phyloP scores from a whole-genome alignment of 2,888 invertebrate species.

The Ptilodon capucinus region DNA sequence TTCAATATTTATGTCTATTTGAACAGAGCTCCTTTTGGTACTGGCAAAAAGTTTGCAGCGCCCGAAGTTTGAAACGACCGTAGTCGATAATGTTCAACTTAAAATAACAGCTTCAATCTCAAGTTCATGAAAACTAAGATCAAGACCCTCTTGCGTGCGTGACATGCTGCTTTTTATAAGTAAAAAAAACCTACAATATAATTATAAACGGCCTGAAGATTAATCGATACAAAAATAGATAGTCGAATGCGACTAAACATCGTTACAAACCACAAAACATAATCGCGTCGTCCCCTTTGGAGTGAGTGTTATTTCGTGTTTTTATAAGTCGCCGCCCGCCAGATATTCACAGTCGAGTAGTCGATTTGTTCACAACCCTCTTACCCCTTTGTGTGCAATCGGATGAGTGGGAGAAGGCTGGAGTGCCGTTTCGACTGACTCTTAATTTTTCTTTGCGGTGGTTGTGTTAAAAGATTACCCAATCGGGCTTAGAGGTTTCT shows the following conservation, averaged over 20 bases:
- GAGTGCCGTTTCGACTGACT: slow-evolving; percentile 23
- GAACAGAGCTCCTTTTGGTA: too few relatives aligned
- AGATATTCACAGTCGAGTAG: slow-evolving; percentile 64
- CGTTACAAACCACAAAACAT: slow-evolving; percentile 9
- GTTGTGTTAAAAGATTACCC: slow-evolving; percentile 34
- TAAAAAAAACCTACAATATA: too few relatives aligned
- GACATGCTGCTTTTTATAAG: too few relatives aligned
- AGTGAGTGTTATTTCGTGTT: slow-evolving; percentile 47
- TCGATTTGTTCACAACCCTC: slow-evolving; percentile 48
- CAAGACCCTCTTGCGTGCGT: too few relatives aligned
- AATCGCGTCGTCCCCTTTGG: slow-evolving; percentile 38
- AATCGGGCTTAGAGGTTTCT: slow-evolving; percentile 25
- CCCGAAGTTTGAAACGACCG: too few relatives aligned
- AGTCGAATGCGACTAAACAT: not conserved
- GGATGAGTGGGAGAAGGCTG: slow-evolving; percentile 34
- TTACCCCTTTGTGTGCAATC: slow-evolving; percentile 59
- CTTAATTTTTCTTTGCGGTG: slow-evolving; percentile 43
- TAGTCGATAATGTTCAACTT: too few relatives aligned
- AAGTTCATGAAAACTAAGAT: too few relatives aligned
- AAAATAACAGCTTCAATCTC: too few relatives aligned
- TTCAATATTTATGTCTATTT: too few relatives aligned
- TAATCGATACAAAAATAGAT: not conserved
- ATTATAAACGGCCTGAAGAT: too few relatives aligned
- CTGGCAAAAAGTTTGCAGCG: too few relatives aligned
- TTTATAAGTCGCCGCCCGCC: slow-evolving; percentile 34